phyloP scores from a whole-genome alignment of 1,140 invertebrate species.

The Sarcophaga peregrina region DNA sequence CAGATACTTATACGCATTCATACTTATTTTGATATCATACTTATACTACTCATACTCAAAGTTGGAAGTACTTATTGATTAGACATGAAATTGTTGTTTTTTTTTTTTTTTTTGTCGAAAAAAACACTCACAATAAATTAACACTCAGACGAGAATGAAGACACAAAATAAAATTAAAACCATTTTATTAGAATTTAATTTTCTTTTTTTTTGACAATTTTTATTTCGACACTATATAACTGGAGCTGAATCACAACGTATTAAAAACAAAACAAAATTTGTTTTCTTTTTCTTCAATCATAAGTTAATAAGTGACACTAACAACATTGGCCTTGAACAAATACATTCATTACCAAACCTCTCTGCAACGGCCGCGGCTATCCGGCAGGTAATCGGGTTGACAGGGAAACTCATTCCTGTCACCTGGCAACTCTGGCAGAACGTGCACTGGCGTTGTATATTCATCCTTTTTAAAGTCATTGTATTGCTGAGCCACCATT shows the following conservation, averaged over 20 bases:
- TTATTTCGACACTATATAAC: no score
- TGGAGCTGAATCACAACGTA: no score
- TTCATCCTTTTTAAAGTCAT: constrained; percentile 35
- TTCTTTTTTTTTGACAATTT: background rate
- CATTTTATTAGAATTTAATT: background rate
- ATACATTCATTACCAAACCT: constrained; percentile 64
- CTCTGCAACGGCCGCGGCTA: constrained; percentile 59
- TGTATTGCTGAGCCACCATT: constrained; percentile 47
- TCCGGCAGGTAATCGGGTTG: constrained; percentile 62
- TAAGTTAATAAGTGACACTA: background rate
- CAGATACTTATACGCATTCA: no score
- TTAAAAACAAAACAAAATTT: no score
- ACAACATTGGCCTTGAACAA: no score
- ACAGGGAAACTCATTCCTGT: constrained; percentile 64
- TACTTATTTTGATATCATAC: no score
- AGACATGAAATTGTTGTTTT: no score
- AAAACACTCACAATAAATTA: background rate
- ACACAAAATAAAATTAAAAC: background rate
- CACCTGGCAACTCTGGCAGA: constrained; percentile 55
- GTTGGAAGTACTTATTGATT: no score
- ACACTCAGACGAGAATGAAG: background rate
- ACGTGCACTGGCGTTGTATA: background rate
- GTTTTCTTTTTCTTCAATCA: background rate
- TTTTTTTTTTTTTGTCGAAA: no score
- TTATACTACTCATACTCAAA: no score